Base-by-base conservation (phyloP, 2,113 vertebrate species). In the Cyprinus carpio region DNA sequence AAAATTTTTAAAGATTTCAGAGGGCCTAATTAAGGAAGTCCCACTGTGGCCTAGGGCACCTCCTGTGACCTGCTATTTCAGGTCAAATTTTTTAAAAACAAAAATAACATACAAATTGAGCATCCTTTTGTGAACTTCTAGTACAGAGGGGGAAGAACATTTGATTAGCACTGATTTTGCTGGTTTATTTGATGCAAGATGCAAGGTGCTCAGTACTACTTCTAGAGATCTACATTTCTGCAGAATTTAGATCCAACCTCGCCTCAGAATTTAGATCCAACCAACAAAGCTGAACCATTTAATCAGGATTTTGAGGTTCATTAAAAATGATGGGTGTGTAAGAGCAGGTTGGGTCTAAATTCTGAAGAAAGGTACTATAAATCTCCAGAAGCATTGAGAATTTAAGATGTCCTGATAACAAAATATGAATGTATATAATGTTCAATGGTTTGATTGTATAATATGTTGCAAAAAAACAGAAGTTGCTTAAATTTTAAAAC, bases 401-500 rank as follows among this genome's bases (percentile, higher is more conserved):
- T 18, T 27, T 11, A 4, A 43, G n/a, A 75, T 75, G 12, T 83
- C 54, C 69, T 29, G 65, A 83, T 83, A 84, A 80, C 69, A 79
- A 71, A 34, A 29, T 23, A 27, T 25, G 6, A 0, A 56, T 81
- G 20, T 56, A 46, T 84, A 31, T 31, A 31, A 34, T 75, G 5
- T 31, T 23, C 80, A 65, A 67, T 40, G 43, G 43, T 83, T 37
- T 49, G 81, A 64, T 83, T 80, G 51, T 46, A 62, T 31, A 80
- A 25, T 9, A 40, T 43, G 77, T 72, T 37, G 31, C 58, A 29
- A 20, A 71, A 71, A 49, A 49, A 78, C 80, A 90, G 76, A 87
- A 85, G 86, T 64, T n/a, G 78, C 86, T 90, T 85, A 88, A 85
- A 89, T 90, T 92, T 89, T 87, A 40, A 12, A 90, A 71, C 86